Percentiles rank a stretch among this genome's conserved stretches.
These are phyloP conservation scores for Porites australiensis DNA, from an alignment of 64 coral and sea anemone species.

Conservation along the genomic window DNA sequence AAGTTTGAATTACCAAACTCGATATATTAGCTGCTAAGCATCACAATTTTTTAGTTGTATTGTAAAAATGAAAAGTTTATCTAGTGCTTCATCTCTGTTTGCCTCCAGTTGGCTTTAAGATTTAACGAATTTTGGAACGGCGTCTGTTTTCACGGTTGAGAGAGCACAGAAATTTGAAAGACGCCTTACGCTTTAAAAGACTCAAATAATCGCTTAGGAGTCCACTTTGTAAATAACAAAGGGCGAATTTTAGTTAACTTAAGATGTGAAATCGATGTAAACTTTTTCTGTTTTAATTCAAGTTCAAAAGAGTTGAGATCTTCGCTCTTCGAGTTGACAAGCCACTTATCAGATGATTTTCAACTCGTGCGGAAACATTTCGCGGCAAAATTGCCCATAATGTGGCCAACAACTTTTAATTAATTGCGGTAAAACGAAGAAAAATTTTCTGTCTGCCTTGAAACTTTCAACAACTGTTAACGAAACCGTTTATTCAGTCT, in stretches of 20 bases:
- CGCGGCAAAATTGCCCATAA: constrained; percentile 1
- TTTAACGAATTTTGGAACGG: constrained; percentile 19
- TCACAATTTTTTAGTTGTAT: neutral
- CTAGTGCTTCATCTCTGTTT: neutral
- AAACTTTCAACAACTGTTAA: neutral
- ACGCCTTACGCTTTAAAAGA: neutral
- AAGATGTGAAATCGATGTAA: neutral
- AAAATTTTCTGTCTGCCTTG: neutral
- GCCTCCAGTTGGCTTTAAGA: neutral
- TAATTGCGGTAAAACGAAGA: neutral
- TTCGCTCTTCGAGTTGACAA: neutral
- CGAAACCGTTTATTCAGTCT: neutral
- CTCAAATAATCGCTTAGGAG: neutral
- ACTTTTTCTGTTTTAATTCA: neutral
- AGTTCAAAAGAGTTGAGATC: neutral
- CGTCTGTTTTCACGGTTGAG: constrained; percentile 80
- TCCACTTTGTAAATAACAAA: neutral
- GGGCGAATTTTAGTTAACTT: constrained; percentile 13
- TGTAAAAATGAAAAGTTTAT: neutral
- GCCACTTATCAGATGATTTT: constrained; percentile 4
- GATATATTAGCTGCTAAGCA: neutral
- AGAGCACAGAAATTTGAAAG: constrained; percentile 60
- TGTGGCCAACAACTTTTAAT: neutral
- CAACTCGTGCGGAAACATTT: neutral
- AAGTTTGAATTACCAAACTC: neutral